phyloP scores from a whole-genome alignment of 2,113 vertebrate genomes.

The Romanogobio albipinnatus region DNA sequence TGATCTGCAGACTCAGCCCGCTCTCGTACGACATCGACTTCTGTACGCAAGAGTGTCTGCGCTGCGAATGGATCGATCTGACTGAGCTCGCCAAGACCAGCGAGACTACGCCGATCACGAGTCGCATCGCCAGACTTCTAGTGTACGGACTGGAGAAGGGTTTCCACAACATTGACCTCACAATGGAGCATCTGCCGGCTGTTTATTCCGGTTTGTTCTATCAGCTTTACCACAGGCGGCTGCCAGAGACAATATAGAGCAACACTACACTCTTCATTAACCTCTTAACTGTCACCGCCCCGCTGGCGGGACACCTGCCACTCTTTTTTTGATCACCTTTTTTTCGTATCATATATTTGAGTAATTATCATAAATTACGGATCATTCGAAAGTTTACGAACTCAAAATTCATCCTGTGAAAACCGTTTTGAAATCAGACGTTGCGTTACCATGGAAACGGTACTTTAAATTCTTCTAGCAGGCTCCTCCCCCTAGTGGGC shows the following conservation, averaged over 20 bases:
- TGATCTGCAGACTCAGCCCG: conserved; percentile 88
- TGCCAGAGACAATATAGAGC: conserved; percentile 68
- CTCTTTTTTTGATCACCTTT: no score
- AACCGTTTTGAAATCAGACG: no score
- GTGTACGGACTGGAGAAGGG: conserved; percentile 82
- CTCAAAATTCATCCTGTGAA: no score
- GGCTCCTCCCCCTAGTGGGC: no score
- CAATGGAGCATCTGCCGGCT: conserved; percentile 82
- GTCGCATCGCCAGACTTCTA: conserved; percentile 82
- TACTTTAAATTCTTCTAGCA: no score
- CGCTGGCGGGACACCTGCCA: no score
- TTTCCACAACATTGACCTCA: conserved; percentile 85
- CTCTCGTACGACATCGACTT: conserved; percentile 82
- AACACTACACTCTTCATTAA: no score
- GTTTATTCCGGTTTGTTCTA: conserved; percentile 84
- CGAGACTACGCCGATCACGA: conserved; percentile 83
- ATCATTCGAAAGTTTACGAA: no score
- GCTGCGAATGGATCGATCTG: conserved; percentile 89
- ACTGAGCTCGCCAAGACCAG: conserved; percentile 70
- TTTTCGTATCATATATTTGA: no score
- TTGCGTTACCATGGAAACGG: no score
- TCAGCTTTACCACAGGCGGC: conserved; percentile 86
- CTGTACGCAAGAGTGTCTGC: conserved; percentile 88
- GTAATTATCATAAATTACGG: no score
- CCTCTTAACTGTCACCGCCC: no score